Conservation (phyloP, 2,113 vertebrate species). For the Halichoerus grypus region DNA sequence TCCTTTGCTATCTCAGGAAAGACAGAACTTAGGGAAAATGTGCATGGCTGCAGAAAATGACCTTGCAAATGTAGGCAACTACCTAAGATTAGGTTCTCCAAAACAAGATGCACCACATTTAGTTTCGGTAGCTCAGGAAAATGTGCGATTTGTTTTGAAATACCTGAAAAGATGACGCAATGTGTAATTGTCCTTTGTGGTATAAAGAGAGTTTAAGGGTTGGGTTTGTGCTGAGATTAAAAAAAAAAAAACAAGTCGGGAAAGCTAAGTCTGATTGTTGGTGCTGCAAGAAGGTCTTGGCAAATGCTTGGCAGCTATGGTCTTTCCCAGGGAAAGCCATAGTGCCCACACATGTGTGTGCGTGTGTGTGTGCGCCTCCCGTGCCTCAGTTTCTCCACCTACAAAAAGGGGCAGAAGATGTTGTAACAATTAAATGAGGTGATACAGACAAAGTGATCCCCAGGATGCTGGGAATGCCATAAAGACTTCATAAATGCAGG, state of each 20-base stretch:
- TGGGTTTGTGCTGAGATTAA: not conserved
- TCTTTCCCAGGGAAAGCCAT: not conserved
- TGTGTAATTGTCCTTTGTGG: not conserved
- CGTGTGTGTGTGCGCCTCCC: not conserved
- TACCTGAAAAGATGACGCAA: not conserved
- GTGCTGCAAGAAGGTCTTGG: fast-evolving
- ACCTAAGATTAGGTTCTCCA: not conserved
- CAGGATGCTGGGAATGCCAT: fast-evolving
- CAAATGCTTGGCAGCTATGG: not conserved
- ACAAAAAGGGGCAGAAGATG: not conserved
- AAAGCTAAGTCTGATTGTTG: not conserved
- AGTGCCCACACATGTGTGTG: not conserved
- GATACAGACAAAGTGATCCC: not conserved
- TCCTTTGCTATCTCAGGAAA: not conserved
- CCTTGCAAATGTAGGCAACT: not conserved
- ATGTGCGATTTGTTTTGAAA: not conserved
- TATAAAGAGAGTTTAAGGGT: not conserved
- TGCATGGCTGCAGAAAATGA: not conserved
- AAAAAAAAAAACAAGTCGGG: not conserved
- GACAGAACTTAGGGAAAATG: not conserved
- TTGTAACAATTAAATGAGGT: not conserved
- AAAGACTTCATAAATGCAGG: not conserved
- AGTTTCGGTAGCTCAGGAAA: not conserved
- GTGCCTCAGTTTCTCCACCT: not conserved
- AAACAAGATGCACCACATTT: not conserved